Base-by-base conservation (phyloP, 2,888 invertebrate species). In the Ypsolopha scabrella region DNA sequence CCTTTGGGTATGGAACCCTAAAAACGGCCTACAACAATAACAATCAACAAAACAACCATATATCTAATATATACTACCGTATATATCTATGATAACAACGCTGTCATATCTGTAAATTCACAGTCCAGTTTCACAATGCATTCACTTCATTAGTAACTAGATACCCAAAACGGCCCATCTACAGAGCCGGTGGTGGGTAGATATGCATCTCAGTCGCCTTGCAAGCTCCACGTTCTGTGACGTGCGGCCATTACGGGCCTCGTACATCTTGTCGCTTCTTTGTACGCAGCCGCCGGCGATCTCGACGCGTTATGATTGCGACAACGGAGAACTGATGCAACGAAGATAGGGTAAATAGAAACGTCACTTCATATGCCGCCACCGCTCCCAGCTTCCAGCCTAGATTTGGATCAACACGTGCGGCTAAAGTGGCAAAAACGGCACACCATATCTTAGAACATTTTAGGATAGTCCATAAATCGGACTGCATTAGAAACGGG, bases 121-220 rank as follows among this genome's bases (percentile, higher is more conserved):
- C 70, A 72, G 71, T 3, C n/a, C 11, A 75, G 79, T 80, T 82
- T 75, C 70, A 70, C 75, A 64, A 68, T 71, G 68, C 70, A 69
- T 61, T 65, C 66, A 71, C 77, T 85, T 83, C 85, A 85, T 85
- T 86, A 85, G 81, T 78, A 80, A 82, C 76, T 75, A 75, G 81
- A 82, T 82, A 76, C 78, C 83, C 80, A 77, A 85, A 85, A 83
- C 80, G 75, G 78, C 65, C 79, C 79, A 81, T 82, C 82, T 82
- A 79, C 77, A 76, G 76, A 77, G 76, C 71, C 75, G 65, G 33
- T 14, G 13, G 76, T 77, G 75, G 69, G 70, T 75, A 78, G 85
- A 85, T 86, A 85, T 80, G 81, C 73, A 86, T 86, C 85, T 65
- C 70, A 58, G 68, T 74, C 72, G 74, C 71, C 70, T 70, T 74